A percentile compares a stretch with the other conserved stretches of the same genome.
These are phyloP conservation scores for Turdus rufiventris DNA, from an alignment of 2,113 vertebrate species.

Conservation along the genomic window DNA sequence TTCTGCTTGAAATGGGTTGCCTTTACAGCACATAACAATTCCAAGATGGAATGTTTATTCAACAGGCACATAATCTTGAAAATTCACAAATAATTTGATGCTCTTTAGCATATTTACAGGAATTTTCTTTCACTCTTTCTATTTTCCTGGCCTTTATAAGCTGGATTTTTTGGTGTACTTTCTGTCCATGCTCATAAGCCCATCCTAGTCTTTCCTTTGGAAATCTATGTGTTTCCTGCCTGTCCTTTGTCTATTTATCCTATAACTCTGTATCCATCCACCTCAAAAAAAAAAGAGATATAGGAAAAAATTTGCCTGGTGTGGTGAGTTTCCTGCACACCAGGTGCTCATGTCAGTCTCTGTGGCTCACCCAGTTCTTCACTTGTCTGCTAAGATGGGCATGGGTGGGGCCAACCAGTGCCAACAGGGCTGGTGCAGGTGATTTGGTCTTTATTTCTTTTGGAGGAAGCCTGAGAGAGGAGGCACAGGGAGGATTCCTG, in stretches of 20 bases:
- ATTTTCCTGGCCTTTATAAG: not conserved
- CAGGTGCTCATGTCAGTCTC: slow-evolving; percentile 39
- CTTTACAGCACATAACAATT: not conserved
- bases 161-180: not conserved
- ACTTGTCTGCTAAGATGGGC: not conserved
- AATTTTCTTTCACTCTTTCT: not conserved
- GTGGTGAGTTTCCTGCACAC: not conserved
- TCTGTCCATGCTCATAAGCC: not conserved
- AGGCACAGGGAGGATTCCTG: not conserved
- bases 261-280: not conserved
- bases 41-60: not conserved
- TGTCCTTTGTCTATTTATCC: not conserved
- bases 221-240: not conserved
- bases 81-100: not conserved
- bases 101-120: not conserved
- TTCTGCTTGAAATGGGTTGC: not conserved
- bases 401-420: not conserved
- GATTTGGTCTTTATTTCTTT: not conserved
- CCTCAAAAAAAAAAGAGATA: not conserved
- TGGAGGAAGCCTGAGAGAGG: not conserved
- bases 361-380: not conserved
- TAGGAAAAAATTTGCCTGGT: not conserved
- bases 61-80: not conserved
- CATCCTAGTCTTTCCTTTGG: not conserved
- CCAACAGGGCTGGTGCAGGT: not conserved